Conservation (phyloP, 2,888 invertebrate genomes). For the Papilio gigon region DNA sequence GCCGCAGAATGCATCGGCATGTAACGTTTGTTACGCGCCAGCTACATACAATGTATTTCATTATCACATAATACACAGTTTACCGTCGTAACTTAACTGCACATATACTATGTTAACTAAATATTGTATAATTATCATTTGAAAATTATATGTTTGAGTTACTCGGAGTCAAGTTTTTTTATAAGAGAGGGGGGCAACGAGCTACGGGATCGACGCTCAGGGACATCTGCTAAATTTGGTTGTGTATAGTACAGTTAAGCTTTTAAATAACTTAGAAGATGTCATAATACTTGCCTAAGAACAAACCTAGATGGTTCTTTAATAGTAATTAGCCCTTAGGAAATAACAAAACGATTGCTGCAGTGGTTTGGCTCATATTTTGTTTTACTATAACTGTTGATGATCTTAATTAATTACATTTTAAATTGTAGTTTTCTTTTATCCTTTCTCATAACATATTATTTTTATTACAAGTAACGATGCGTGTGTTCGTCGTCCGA, state of each 20-base stretch:
- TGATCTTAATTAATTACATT: too few species aligned
- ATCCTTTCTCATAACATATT: conserved; percentile 41
- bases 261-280: neutral
- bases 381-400: too few species aligned
- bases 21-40: conserved; percentile 32
- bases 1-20: conserved; percentile 31
- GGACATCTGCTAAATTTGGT: too few species aligned
- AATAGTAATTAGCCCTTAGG: too few species aligned
- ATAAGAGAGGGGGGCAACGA: too few species aligned
- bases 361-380: too few species aligned
- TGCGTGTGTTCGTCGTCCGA: conserved; percentile 60
- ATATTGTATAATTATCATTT: conserved; percentile 5
- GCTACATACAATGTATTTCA: conserved; percentile 23
- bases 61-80: conserved; percentile 19
- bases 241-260: too few species aligned
- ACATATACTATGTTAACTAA: neutral
- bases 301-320: neutral
- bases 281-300: neutral
- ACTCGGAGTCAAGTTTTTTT: neutral
- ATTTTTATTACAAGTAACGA: conserved; percentile 51
- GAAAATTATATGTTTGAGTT: neutral
- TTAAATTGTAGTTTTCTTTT: neutral
- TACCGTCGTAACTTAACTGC: neutral
- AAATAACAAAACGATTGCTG: too few species aligned
- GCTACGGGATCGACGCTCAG: too few species aligned